A percentile compares a stretch with the other conserved stretches of the same genome.
Conservation (phyloP, 2,113 vertebrate genomes). For the Arothron firmamentum region DNA sequence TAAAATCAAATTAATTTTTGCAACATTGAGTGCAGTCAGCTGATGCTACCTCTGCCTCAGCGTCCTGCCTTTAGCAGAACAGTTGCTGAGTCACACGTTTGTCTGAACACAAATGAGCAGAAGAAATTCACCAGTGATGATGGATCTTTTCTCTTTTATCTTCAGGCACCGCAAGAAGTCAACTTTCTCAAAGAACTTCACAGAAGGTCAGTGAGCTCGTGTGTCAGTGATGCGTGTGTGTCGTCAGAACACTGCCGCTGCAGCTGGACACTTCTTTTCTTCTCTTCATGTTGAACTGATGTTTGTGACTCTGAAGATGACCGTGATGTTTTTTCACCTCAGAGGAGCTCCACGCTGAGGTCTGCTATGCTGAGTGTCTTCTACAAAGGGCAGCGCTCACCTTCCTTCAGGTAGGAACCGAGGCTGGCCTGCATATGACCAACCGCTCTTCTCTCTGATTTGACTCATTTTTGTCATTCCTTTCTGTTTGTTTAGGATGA, state of each 20-base stretch:
- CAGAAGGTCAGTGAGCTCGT: constrained; percentile 83
- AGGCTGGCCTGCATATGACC: neutral
- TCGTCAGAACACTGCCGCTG: too few relatives aligned
- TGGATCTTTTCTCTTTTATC: constrained; percentile 15
- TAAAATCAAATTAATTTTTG: too few relatives aligned
- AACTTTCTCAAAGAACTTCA: constrained; percentile 85
- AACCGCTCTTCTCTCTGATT: neutral
- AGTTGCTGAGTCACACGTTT: constrained; percentile 17
- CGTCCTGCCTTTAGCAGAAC: constrained; percentile 17
- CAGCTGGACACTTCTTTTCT: too few relatives aligned
- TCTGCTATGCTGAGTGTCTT: constrained; percentile 96
- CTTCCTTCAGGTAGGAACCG: constrained; percentile 86
- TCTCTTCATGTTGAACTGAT: neutral
- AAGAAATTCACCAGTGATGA: neutral
- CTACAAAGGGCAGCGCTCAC: constrained; percentile 96
- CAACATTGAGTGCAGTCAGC: too few relatives aligned
- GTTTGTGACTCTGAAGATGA: constrained; percentile 9
- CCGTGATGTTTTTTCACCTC: constrained; percentile 40
- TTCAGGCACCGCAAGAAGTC: constrained; percentile 89
- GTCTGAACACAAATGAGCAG: constrained; percentile 4
- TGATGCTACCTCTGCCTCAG: neutral
- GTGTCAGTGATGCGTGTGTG: too few relatives aligned
- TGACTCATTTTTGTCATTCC: neutral
- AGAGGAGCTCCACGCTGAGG: constrained; percentile 97
- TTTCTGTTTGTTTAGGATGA: constrained; percentile 80